Base-by-base conservation (phyloP, 1,140 invertebrate species). In the Triops cancriformis region DNA sequence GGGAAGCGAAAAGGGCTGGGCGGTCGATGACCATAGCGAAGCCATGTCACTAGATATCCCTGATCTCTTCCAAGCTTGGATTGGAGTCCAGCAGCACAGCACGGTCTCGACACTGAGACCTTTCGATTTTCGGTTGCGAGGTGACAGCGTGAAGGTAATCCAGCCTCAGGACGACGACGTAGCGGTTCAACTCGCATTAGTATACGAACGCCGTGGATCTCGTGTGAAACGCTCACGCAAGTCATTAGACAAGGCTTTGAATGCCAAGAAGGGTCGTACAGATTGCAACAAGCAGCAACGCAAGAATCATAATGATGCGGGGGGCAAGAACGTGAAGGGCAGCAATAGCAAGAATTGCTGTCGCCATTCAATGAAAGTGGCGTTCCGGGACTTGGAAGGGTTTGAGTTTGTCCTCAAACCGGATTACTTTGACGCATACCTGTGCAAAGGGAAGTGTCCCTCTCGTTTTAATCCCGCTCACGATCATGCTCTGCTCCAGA, bases 401-500 rank as follows among this genome's bases (percentile, higher is more conserved):
- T 91, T 91, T 83, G 88, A 89, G 78, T 91, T 89, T 79, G 90
- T 93, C 45, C 85, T 92, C 11, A 88, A 90, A 78, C 91, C 92
- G 12, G 89, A 88, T 81, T 86, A 84, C 26, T 92, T 92, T 81
- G 91, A 93, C 81, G 91, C 91, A 1, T 91, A 90, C 18, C 91
- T 88, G 79, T 93, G 92, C 82, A 88, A 88, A 74, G 92, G 92
- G 1, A 85, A 89, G 43, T 93, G 92, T 83, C 90, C 90, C 10
- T 85, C 89, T 0, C 77, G 80, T 1, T 91, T 89, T 81, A 91
- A 91, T 82, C 88, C 89, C 10, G 90, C 91, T 3, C 88, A 89
- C 76, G 90, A 91, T 80, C 91, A 93, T 83, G 91, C 92, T 1
- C 84, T 91, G 5, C 83, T 93, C 43, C 91, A 93, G 82, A 89